A percentile compares a stretch with the other conserved stretches of the same genome.
Evolutionary conservation across 2,797 vertebrate species (phyloP).

Genomic region (Sebastes melanostomus): DNA sequence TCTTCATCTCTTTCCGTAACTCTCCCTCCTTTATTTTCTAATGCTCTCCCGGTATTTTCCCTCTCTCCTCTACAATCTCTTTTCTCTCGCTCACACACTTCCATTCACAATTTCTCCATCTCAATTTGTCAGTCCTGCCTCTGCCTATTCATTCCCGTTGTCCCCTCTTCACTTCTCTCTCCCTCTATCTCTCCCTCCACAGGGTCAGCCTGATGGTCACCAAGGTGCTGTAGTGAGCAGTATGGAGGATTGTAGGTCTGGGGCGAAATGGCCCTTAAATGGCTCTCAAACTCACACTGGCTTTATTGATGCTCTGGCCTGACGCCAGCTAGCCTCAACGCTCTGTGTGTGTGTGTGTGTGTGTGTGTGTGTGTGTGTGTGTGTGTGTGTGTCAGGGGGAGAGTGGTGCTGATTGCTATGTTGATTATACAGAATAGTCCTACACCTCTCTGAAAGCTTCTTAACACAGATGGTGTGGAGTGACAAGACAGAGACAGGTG

Average conservation of each 20-base stretch:
- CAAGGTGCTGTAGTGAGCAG: conserved; percentile 69
- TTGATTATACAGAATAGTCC: conserved; percentile 69
- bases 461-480: conserved; percentile 38
- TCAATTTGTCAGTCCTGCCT: conserved; percentile 21
- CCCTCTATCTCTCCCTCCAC: conserved; percentile 25
- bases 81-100: conserved; percentile 19
- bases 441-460: conserved; percentile 60
- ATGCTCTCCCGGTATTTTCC: background rate
- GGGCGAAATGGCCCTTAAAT: conserved; percentile 81
- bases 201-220: conserved; percentile 66
- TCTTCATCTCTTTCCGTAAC: background rate
- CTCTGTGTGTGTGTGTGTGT: conserved; percentile 12
- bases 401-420: conserved; percentile 70
- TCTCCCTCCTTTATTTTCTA: conserved; percentile 3
- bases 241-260: conserved; percentile 78
- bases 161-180: conserved; percentile 16
- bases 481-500: conserved; percentile 47
- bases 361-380: conserved; percentile 17
- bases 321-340: conserved; percentile 69
- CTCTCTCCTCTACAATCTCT: background rate
- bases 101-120: conserved; percentile 50
- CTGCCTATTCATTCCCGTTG: conserved; percentile 4
- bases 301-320: conserved; percentile 84
- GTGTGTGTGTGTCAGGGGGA: conserved; percentile 4
- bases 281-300: conserved; percentile 82